Percentiles rank a stretch among this genome's conserved stretches.
phyloP scores from a whole-genome alignment of 2,113 vertebrate species.

The Toxotes chatareus region DNA sequence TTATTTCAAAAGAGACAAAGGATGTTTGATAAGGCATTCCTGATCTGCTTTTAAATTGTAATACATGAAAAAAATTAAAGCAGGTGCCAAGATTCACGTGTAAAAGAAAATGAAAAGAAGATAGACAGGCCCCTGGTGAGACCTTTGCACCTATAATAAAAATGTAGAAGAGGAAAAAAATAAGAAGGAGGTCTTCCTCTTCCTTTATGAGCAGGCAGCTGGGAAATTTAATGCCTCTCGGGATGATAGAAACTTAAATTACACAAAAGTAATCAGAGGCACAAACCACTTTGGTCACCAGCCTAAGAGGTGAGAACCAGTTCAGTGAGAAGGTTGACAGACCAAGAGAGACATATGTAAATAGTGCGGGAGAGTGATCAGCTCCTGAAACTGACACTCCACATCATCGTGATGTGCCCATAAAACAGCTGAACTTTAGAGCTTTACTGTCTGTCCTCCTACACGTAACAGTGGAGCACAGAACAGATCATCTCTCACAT shows the following conservation, averaged over 20 bases:
- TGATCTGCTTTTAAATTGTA: neutral
- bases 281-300: neutral
- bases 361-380: neutral
- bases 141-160: constrained; percentile 39
- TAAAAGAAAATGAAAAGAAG: constrained; percentile 1
- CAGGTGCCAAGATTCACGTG: constrained; percentile 11
- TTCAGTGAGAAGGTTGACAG: neutral
- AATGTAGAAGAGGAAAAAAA: constrained; percentile 8
- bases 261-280: constrained; percentile 25
- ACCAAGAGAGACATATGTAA: neutral
- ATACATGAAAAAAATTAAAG: neutral
- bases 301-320: neutral
- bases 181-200: constrained; percentile 9
- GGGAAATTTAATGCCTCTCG: neutral
- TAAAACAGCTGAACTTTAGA: constrained; percentile 7
- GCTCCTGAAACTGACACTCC: neutral
- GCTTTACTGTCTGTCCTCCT: constrained; percentile 2
- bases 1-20: neutral
- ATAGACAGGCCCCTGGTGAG: constrained; percentile 10
- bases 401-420: neutral
- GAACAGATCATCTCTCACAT: neutral
- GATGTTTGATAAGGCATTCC: neutral
- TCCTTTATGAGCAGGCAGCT: constrained; percentile 15
- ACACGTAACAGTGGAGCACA: neutral
- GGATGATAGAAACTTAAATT: constrained; percentile 17